phyloP scores from a whole-genome alignment of 2,888 invertebrate species.

The Dicycla oo region DNA sequence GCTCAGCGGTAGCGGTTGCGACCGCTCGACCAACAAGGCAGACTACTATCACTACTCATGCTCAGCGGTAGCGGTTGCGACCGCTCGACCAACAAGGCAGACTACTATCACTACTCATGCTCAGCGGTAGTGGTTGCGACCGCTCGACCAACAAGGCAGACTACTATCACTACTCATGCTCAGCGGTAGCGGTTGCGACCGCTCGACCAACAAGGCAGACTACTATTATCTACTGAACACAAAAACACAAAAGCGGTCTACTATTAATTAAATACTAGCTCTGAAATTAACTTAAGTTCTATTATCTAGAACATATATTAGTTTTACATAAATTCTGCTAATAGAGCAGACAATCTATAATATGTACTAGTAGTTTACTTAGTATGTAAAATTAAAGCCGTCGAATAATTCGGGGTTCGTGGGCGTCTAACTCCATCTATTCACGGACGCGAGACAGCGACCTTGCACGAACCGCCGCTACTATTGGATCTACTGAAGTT shows the following conservation, averaged over 20 bases:
- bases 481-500: slow-evolving; percentile 3
- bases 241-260: background rate
- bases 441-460: slow-evolving; percentile 19
- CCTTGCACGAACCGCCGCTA: slow-evolving; percentile 24
- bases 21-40: no score
- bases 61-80: no score
- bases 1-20: no score
- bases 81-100: no score
- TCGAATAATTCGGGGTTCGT: slow-evolving; percentile 19
- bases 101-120: no score
- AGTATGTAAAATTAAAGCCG: slow-evolving; percentile 37
- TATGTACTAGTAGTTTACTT: slow-evolving; percentile 14
- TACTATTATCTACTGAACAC: background rate
- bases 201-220: no score
- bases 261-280: background rate
- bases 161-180: no score
- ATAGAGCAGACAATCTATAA: background rate
- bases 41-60: no score
- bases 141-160: no score
- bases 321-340: slow-evolving; percentile 25
- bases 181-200: no score
- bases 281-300: background rate
- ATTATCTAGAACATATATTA: background rate
- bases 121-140: no score
- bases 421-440: slow-evolving; percentile 19